A percentile compares a stretch with the other conserved stretches of the same genome.
Conservation (phyloP, 1,140 invertebrate genomes). For the Zaprionus ornatus region DNA sequence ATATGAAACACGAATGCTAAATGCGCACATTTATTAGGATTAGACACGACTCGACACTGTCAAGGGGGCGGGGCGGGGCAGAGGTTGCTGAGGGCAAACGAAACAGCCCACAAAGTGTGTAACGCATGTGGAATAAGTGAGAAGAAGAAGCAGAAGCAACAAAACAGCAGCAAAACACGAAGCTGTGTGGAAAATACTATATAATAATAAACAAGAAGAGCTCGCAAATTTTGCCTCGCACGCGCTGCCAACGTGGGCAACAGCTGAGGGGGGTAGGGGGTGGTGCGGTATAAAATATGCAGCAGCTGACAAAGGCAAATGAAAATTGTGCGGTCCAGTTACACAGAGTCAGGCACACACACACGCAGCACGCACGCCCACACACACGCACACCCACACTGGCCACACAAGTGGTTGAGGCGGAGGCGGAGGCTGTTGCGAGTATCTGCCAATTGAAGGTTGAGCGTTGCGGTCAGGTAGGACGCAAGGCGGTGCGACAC, state of each 20-base stretch:
- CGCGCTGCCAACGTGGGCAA: not conserved
- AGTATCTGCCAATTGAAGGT: conserved; percentile 26
- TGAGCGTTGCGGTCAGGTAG: conserved; percentile 20
- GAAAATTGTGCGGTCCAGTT: conserved; percentile 46
- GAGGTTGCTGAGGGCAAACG: conserved; percentile 4
- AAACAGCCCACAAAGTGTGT: conserved; percentile 20
- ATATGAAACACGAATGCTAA: conserved; percentile 53
- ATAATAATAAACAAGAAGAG: conserved; percentile 32
- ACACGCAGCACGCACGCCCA: not conserved
- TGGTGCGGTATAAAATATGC: conserved; percentile 58
- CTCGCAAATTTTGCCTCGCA: conserved; percentile 35
- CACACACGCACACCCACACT: not conserved
- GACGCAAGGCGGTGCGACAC: not conserved
- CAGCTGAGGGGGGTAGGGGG: not conserved
- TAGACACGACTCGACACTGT: not conserved
- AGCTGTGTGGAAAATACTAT: conserved; percentile 11
- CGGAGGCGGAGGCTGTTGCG: not conserved
- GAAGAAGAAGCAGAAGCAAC: too few relatives aligned
- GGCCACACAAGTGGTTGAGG: not conserved
- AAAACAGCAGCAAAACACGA: not conserved
- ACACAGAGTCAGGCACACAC: conserved; percentile 1
- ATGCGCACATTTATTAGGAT: conserved; percentile 47
- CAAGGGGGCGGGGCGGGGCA: not conserved
- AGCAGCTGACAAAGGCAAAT: conserved; percentile 56
- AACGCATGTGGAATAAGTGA: not conserved